Conservation (phyloP, 2,888 invertebrate species). For the Nycteola revayana region DNA sequence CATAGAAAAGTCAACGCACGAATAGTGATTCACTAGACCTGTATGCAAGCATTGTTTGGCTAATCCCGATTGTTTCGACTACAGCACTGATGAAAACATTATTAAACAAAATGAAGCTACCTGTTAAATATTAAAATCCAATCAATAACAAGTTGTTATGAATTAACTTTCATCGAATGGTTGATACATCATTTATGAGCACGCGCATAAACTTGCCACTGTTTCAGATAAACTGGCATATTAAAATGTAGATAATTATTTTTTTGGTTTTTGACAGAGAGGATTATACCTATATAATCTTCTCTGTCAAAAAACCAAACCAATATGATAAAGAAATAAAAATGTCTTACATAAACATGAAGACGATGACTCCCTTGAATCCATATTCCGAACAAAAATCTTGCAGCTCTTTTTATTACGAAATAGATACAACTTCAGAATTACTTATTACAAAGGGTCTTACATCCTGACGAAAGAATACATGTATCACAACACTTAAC, state of each 20-base stretch:
- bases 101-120: constrained; percentile 57
- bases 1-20: constrained; percentile 45
- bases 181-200: background rate
- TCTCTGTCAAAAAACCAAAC: no score
- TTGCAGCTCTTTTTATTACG: no score
- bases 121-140: constrained; percentile 25
- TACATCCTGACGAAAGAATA: constrained; percentile 15
- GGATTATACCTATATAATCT: no score
- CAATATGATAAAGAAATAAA: constrained; percentile 16
- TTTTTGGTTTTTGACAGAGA: no score
- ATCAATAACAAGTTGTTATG: constrained; percentile 22
- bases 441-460: constrained; percentile 4
- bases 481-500: constrained; percentile 30
- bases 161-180: constrained; percentile 15
- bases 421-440: no score
- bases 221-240: background rate
- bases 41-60: constrained; percentile 69
- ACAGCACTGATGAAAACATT: constrained; percentile 50
- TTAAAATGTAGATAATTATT: no score
- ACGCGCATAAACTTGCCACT: background rate
- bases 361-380: constrained; percentile 43
- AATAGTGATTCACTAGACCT: constrained; percentile 59
- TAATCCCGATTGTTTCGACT: constrained; percentile 61
- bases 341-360: constrained; percentile 43
- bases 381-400: constrained; percentile 28